Base-by-base conservation (phyloP, 2,888 invertebrate species). In the Trichogramma evanescens region DNA sequence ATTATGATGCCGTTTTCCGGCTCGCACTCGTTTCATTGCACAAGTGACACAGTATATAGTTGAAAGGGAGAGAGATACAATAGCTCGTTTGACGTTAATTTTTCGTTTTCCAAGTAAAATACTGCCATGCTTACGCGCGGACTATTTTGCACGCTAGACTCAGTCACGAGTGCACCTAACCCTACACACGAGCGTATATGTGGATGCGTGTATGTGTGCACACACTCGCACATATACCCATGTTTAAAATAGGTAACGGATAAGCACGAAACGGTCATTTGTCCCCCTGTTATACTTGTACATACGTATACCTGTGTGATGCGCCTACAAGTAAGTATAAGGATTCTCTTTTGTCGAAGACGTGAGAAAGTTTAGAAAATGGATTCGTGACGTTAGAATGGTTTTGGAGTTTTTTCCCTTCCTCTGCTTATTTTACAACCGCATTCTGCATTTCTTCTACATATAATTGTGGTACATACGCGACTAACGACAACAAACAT, bases 181-280 rank as follows among this genome's bases (percentile, higher is more conserved):
- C 45, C 13, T 13, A 45, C 6, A 39, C 52, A n/a, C 46, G 45
- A 38, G 13, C 52, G 40, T 50, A 45, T 50, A 45, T 62, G 7
- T 43, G 10, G 10, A 42, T 54, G 38, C 6, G 26, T 46, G 9
- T 54, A 39, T 46, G n/a, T n/a, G 10, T 4, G 13, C 13, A 40
- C 51, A 58, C 59, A 42, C 54, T 61, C 51, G 58, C 66, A 50
- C 53, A 13, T 2, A 13, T 13, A 13, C 13, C 13, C 13, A 2
- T 2, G 13, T 13, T 13, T 13, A 13, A 13, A 13, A 13, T 13
- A 13, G 13, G 13, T 13, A 13, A 13, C 13, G 13, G 13, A 13
- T 13, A 58, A 64, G 67, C 68, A 67, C 65, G 67, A 65, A 68
- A 69, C 66, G 51, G 69, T 69, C 68, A 66, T 66, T 69, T 68